These are phyloP conservation scores for Monochamus saltuarius DNA, from an alignment of 1,140 invertebrate genomes.

Conservation along the genomic window DNA sequence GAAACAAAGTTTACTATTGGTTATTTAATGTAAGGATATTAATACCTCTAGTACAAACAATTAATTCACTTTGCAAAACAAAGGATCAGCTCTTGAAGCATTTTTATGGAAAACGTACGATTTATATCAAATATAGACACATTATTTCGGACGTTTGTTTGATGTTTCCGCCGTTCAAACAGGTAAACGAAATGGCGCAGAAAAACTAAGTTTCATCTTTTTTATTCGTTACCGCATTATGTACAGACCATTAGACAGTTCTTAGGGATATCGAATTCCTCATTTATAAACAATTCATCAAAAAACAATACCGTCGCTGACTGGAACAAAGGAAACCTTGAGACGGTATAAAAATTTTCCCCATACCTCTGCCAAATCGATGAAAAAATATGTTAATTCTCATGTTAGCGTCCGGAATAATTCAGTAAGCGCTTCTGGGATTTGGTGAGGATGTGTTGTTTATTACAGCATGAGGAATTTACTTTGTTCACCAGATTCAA, in stretches of 20 bases:
- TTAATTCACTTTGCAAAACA: no score
- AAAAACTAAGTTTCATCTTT: no score
- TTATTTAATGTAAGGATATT: no score
- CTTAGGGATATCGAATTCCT: conserved; percentile 10
- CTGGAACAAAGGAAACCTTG: conserved; percentile 38
- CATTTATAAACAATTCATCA: conserved; percentile 11
- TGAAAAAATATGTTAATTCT: conserved; percentile 41
- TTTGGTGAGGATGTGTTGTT: conserved; percentile 5
- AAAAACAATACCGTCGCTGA: neutral
- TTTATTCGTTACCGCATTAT: conserved; percentile 1
- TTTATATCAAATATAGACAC: no score
- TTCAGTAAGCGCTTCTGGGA: conserved; percentile 2
- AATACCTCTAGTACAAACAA: no score
- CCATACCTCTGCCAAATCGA: conserved; percentile 34
- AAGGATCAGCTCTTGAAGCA: no score
- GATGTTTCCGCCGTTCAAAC: no score
- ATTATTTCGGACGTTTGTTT: no score
- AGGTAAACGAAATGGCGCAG: no score
- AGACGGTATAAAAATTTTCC: conserved; percentile 38
- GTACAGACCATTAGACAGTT: conserved; percentile 16
- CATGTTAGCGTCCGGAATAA: conserved; percentile 21
- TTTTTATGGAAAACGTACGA: no score
- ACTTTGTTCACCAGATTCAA: conserved; percentile 3
- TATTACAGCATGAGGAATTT: conserved; percentile 1
- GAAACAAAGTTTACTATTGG: no score